A percentile compares a stretch with the other conserved stretches of the same genome.
Evolutionary conservation across 2,113 vertebrate species (phyloP).

Genomic region (Onychostoma macrolepis): DNA sequence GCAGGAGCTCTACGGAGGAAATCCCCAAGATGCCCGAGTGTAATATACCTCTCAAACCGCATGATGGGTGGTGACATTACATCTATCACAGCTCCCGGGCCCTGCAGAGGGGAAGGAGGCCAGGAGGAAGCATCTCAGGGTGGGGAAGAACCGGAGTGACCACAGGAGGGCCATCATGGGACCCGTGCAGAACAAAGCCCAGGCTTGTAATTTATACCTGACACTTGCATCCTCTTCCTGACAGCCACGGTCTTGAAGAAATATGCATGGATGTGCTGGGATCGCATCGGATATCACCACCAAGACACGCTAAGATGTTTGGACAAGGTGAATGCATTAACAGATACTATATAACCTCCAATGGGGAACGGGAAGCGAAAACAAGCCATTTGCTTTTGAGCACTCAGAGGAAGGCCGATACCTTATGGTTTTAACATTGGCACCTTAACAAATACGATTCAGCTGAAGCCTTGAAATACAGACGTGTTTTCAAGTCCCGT

Average conservation of each 20-base stretch:
- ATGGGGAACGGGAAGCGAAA: slow-evolving; percentile 3
- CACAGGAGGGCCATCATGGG: slow-evolving; percentile 46
- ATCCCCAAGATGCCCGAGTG: slow-evolving; percentile 53
- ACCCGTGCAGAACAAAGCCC: slow-evolving; percentile 35
- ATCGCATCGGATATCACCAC: slow-evolving; percentile 45
- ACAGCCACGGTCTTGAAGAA: slow-evolving; percentile 38
- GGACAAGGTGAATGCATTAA: slow-evolving; percentile 62
- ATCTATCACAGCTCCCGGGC: slow-evolving; percentile 57
- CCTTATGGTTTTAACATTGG: slow-evolving; percentile 55
- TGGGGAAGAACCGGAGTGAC: slow-evolving; percentile 46
- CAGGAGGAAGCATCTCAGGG: slow-evolving; percentile 43
- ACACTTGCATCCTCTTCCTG: slow-evolving; percentile 46
- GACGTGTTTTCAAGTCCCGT: slow-evolving; percentile 10
- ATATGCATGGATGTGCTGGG: slow-evolving; percentile 33
- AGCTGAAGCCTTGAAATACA: slow-evolving; percentile 35
- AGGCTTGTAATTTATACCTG: slow-evolving; percentile 53
- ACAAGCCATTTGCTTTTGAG: slow-evolving; percentile 14
- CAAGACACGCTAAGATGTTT: slow-evolving; percentile 41
- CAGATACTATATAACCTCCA: slow-evolving; percentile 26
- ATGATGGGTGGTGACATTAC: slow-evolving; percentile 64
- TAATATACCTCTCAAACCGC: slow-evolving; percentile 57
- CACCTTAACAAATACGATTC: slow-evolving; percentile 39
- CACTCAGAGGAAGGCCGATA: neutral
- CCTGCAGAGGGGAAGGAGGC: slow-evolving; percentile 32
- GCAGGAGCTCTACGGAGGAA: slow-evolving; percentile 42